Evolutionary conservation across 1,140 invertebrate species (phyloP).

Genomic region (Triops longicaudatus): DNA sequence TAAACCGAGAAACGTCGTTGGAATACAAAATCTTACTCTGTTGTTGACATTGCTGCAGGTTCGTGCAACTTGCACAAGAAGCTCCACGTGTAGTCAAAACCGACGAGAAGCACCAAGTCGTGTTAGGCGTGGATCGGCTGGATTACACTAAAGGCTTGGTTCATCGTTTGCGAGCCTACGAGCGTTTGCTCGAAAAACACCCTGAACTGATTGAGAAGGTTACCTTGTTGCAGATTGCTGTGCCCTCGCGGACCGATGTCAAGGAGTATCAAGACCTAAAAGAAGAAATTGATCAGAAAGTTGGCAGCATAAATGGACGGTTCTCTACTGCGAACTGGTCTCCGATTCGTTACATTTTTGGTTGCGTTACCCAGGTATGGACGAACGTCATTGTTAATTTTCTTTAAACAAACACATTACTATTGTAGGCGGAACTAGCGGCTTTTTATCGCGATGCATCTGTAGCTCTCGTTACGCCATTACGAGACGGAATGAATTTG

Average conservation of each 20-base stretch:
- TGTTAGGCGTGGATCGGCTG: slow-evolving; percentile 75
- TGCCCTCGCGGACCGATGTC: slow-evolving; percentile 80
- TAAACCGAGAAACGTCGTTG: not conserved
- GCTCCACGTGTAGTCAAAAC: slow-evolving; percentile 56
- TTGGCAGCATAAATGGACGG: slow-evolving; percentile 74
- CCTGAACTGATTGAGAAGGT: slow-evolving; percentile 75
- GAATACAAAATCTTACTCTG: not conserved
- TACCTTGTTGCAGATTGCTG: slow-evolving; percentile 72
- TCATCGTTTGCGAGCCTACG: slow-evolving; percentile 71
- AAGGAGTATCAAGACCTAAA: slow-evolving; percentile 85
- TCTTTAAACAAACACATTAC: not conserved
- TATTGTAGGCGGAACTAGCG: slow-evolving; percentile 25
- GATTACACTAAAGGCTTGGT: slow-evolving; percentile 88
- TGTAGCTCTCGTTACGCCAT: slow-evolving; percentile 74
- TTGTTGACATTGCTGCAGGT: slow-evolving; percentile 41
- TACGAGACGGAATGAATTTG: slow-evolving; percentile 86
- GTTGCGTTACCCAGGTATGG: slow-evolving; percentile 51
- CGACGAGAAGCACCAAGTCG: slow-evolving; percentile 63
- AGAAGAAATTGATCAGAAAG: slow-evolving; percentile 80
- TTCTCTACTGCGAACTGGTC: slow-evolving; percentile 85
- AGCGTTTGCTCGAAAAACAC: slow-evolving; percentile 71
- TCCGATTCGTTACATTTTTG: slow-evolving; percentile 82
- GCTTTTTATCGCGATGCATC: slow-evolving; percentile 56
- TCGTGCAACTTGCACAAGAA: slow-evolving; percentile 67
- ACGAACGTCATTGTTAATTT: not conserved